Base-by-base conservation (phyloP, 2,113 vertebrate species). In the Catharus bicknelli region DNA sequence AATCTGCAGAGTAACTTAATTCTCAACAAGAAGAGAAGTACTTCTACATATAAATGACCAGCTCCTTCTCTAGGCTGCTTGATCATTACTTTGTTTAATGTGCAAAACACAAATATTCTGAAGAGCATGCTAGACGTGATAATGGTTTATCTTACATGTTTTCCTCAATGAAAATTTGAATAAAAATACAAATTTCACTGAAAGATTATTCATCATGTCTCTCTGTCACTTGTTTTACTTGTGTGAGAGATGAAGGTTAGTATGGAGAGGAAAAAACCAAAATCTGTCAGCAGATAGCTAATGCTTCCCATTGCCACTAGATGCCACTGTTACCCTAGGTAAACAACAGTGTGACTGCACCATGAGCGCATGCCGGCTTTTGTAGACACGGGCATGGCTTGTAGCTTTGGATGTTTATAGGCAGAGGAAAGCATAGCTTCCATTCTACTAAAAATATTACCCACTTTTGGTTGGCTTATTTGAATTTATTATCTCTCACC, bases 321-420 rank as follows among this genome's bases (percentile, higher is more conserved):
- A 97, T 97, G 97, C 92, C 98, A 95, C 97, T 88, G 34, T 97
- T 96, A 93, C 82, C 83, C 95, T 53, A 79, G 4, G 4, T 72
- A 92, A 68, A 50, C 80, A 94, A 10, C 14, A 55, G 16, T 42
- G 81, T 79, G 21, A 2, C 20, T 0, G 0, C 51, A 42, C 38
- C 7, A 3, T 80, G 20, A 9, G 61, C 16, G 62, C 16, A 18
- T 10, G 13, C 17, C 20, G 40, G 30, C 48, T 42, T 3, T 36
- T 5, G 43, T 27, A 40, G 16, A 82, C 64, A 18, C 16, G 32
- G 9, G 18, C 14, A 2, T 26, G 22, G 38, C 17, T 63, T 1
- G 2, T 38, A 29, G 27, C 50, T 78, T 42, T 80, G 53, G 26
- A 16, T 77, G 43, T 50, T 62, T 77, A 38, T 10, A 23, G 16